phyloP scores from a whole-genome alignment of 2,113 vertebrate genomes.

The Cyphomyrus plagiostoma region DNA sequence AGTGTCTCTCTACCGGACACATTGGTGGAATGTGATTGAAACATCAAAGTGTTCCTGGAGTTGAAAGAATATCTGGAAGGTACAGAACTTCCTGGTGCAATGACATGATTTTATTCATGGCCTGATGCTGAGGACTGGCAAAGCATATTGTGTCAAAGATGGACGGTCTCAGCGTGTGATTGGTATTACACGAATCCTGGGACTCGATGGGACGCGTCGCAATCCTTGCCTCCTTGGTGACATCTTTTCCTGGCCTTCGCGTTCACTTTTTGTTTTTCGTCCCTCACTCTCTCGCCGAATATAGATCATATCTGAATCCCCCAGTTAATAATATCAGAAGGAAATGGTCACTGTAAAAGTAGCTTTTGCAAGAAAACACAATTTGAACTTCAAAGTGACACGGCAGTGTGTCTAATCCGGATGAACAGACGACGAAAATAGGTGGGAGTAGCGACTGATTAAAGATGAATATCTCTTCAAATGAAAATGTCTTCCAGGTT shows the following conservation, averaged over 20 bases:
- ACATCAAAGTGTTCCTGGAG: slow-evolving; percentile 43
- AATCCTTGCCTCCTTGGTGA: background rate
- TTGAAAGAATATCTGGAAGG: slow-evolving; percentile 29
- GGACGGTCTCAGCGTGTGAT: slow-evolving; percentile 25
- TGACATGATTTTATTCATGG: slow-evolving; percentile 28
- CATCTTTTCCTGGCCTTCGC: background rate
- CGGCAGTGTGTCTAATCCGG: slow-evolving; percentile 42
- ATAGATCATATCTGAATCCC: background rate
- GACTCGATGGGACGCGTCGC: background rate
- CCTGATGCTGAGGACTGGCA: background rate
- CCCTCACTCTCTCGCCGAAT: background rate
- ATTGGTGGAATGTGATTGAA: slow-evolving; percentile 49
- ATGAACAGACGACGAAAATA: slow-evolving; percentile 27
- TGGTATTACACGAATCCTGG: background rate
- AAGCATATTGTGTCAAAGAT: slow-evolving; percentile 19
- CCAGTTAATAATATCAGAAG: background rate
- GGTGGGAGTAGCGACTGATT: slow-evolving; percentile 37
- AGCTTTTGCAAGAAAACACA: slow-evolving; percentile 26
- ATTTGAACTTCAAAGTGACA: slow-evolving; percentile 44
- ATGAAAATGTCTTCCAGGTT: slow-evolving; percentile 25
- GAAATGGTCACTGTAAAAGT: slow-evolving; percentile 33
- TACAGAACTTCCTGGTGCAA: slow-evolving; percentile 26
- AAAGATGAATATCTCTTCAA: slow-evolving; percentile 36
- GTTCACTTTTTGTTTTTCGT: background rate
- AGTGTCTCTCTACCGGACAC: slow-evolving; percentile 36